These are phyloP conservation scores for Charanyca ferruginea DNA, from an alignment of 2,888 invertebrate genomes.

Conservation along the genomic window DNA sequence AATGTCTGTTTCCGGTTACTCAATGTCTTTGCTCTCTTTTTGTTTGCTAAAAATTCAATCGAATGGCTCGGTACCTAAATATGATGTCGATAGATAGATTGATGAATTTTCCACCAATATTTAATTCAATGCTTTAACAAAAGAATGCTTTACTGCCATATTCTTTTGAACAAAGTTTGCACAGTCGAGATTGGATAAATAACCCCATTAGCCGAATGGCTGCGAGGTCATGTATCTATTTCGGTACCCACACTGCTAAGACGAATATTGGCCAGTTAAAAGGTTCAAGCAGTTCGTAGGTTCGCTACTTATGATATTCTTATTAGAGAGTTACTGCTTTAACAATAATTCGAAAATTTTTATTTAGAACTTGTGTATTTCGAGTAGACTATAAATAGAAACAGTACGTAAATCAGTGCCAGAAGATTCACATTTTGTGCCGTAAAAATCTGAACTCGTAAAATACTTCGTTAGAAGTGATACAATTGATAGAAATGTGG, in stretches of 20 bases:
- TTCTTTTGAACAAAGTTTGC: constrained; percentile 10
- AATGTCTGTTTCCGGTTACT: no score
- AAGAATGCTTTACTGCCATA: neutral
- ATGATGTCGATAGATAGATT: neutral
- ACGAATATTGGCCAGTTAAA: constrained; percentile 22
- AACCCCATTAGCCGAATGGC: constrained; percentile 37
- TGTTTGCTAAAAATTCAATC: no score
- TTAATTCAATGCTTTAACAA: neutral
- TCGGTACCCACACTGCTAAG: constrained; percentile 38
- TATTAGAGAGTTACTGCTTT: constrained; percentile 1
- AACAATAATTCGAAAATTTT: neutral
- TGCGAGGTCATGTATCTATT: constrained; percentile 62
- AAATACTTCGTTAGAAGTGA: constrained; percentile 23
- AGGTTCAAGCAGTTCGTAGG: constrained; percentile 28
- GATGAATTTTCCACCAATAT: no score
- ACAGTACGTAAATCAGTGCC: constrained; percentile 14
- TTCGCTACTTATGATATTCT: constrained; percentile 15
- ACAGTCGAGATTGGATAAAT: constrained; percentile 29
- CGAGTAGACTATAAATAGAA: constrained; percentile 29
- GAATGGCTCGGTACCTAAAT: no score
- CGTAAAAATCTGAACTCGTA: constrained; percentile 19
- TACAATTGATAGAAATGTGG: constrained; percentile 15
- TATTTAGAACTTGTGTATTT: neutral
- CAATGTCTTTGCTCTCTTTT: no score
- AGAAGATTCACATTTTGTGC: constrained; percentile 14